These are phyloP conservation scores for Acanthis flammea DNA, from an alignment of 2,797 vertebrate genomes.

Conservation along the genomic window DNA sequence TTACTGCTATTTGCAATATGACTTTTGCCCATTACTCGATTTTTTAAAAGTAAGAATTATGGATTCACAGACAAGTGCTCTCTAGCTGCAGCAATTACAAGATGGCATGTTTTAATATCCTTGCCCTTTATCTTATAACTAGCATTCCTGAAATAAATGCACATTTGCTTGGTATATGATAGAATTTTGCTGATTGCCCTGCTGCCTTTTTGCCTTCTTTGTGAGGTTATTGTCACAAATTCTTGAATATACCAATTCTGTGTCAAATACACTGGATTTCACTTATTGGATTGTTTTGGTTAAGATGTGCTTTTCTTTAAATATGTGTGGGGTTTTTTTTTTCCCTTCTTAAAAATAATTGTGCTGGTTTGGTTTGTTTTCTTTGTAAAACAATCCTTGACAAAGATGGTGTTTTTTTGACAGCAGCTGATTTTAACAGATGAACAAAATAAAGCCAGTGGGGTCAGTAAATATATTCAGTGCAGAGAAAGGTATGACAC, in stretches of 20 bases:
- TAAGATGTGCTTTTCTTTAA: not conserved
- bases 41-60: not conserved
- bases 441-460: not conserved
- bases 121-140: not conserved
- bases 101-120: not conserved
- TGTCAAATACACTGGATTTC: not conserved
- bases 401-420: not conserved
- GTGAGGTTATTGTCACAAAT: not conserved
- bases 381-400: not conserved
- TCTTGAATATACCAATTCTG: not conserved
- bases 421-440: not conserved
- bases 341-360: not conserved
- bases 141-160: not conserved
- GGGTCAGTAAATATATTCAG: not conserved
- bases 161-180: not conserved
- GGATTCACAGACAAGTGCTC: not conserved
- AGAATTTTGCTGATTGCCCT: not conserved
- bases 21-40: not conserved
- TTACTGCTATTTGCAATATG: not conserved
- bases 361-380: not conserved
- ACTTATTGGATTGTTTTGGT: not conserved
- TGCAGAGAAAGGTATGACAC: not conserved
- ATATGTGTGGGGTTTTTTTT: not conserved
- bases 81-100: not conserved
- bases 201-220: not conserved